Percentiles rank a stretch among this genome's conserved stretches.
These are phyloP conservation scores for Drosophila bunnanda DNA, from an alignment of 2,888 invertebrate species.

Conservation along the genomic window DNA sequence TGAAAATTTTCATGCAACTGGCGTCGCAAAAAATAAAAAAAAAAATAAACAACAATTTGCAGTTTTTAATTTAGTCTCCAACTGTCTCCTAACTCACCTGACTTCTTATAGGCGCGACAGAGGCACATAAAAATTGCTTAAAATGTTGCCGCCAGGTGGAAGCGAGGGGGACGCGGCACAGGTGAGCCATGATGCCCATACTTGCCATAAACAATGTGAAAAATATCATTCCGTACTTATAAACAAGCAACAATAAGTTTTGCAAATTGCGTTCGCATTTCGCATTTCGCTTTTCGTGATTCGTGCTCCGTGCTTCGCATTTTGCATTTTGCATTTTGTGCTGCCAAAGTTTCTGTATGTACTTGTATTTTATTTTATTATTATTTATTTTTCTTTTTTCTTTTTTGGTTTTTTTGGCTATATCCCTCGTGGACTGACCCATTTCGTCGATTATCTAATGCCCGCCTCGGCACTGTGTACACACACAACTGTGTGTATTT, in stretches of 20 bases:
- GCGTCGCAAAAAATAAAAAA: slow-evolving; percentile 58
- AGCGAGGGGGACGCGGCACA: neutral
- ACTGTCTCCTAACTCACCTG: slow-evolving; percentile 27
- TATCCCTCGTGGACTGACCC: slow-evolving; percentile 58
- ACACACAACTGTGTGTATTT: slow-evolving; percentile 2
- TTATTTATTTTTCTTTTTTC: slow-evolving; percentile 10
- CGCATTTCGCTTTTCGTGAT: slow-evolving; percentile 34
- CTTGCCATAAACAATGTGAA: slow-evolving; percentile 72
- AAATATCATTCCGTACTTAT: slow-evolving; percentile 59
- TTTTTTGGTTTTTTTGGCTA: slow-evolving; percentile 17
- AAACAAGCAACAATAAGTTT: slow-evolving; percentile 63
- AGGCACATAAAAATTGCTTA: slow-evolving; percentile 68
- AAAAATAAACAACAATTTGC: slow-evolving; percentile 54
- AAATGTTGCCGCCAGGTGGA: slow-evolving; percentile 40
- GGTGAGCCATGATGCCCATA: slow-evolving; percentile 47
- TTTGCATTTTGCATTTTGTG: slow-evolving; percentile 41
- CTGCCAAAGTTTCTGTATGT: slow-evolving; percentile 21
- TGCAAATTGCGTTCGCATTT: slow-evolving; percentile 61
- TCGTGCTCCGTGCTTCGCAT: slow-evolving; percentile 16
- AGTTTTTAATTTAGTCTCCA: slow-evolving; percentile 29
- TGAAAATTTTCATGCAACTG: slow-evolving; percentile 62
- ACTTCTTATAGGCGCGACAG: slow-evolving; percentile 50
- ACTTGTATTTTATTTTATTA: slow-evolving; percentile 7
- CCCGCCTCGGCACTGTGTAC: slow-evolving; percentile 29
- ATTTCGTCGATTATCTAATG: slow-evolving; percentile 74